Evolutionary conservation across 2,888 invertebrate genomes (phyloP).

Genomic region (Ophion obscuratus): DNA sequence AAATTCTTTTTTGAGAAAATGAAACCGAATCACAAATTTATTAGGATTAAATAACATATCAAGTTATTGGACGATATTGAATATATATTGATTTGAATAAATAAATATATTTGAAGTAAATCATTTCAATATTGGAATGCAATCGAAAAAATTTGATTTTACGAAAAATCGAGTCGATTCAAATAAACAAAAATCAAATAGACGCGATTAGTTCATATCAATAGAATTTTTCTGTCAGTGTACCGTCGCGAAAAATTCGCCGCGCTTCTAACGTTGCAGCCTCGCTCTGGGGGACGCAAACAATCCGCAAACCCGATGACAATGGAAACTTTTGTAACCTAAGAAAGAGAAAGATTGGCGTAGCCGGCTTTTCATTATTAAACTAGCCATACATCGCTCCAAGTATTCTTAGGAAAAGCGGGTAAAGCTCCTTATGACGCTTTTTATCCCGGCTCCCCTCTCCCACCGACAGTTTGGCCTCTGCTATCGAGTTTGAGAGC

Average conservation of each 20-base stretch:
- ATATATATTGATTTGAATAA: too few relatives aligned
- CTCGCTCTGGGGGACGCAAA: conserved; percentile 69
- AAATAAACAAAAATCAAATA: too few relatives aligned
- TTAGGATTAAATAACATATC: too few relatives aligned
- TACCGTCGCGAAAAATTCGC: not conserved
- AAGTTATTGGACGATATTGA: too few relatives aligned
- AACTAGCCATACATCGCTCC: conserved; percentile 44
- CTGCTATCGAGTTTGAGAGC: conserved; percentile 53
- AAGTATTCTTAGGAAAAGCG: conserved; percentile 50
- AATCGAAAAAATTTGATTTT: too few relatives aligned
- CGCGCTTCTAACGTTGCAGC: not conserved
- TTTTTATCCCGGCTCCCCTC: conserved; percentile 29
- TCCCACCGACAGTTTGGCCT: conserved; percentile 38
- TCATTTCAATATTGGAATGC: too few relatives aligned
- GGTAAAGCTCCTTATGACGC: conserved; percentile 47
- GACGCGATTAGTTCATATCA: too few relatives aligned
- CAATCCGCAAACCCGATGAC: conserved; percentile 73
- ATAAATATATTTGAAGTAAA: too few relatives aligned
- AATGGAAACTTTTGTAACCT: conserved; percentile 77
- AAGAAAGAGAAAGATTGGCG: conserved; percentile 15
- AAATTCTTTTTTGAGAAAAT: too few relatives aligned
- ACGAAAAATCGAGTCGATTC: too few relatives aligned
- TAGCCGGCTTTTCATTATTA: conserved; percentile 50
- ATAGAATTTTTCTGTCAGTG: too few relatives aligned
- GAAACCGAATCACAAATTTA: too few relatives aligned